Evolutionary conservation across 2,888 invertebrate species (phyloP).

Genomic region (Rhagium mordax): DNA sequence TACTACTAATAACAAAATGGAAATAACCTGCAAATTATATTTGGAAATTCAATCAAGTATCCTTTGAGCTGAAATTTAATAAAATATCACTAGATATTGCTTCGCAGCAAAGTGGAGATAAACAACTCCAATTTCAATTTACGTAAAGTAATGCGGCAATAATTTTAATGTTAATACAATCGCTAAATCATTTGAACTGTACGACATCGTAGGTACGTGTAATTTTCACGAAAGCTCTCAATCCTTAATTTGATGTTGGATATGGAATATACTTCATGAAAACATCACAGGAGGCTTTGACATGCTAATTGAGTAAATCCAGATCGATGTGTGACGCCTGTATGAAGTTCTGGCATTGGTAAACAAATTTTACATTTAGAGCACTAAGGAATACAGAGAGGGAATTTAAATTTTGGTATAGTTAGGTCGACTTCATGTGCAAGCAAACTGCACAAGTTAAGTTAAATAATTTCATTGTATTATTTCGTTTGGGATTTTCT

Average conservation of each 20-base stretch:
- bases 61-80: not conserved
- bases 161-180: slow-evolving; percentile 21
- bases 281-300: slow-evolving; percentile 15
- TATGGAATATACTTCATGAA: not conserved
- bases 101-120: slow-evolving; percentile 16
- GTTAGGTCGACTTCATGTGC: too few relatives aligned
- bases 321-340: not conserved
- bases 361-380: not conserved
- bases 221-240: slow-evolving; percentile 2
- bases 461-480: too few relatives aligned
- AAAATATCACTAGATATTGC: slow-evolving; percentile 13
- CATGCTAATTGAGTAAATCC: slow-evolving; percentile 7
- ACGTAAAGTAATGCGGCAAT: slow-evolving; percentile 14
- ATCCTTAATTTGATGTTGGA: slow-evolving; percentile 1
- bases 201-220: not conserved
- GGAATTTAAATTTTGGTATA: too few relatives aligned
- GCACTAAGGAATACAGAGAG: too few relatives aligned
- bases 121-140: slow-evolving; percentile 18
- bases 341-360: not conserved
- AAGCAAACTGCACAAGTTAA: too few relatives aligned
- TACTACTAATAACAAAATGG: not conserved
- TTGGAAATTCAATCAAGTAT: not conserved
- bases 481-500: too few relatives aligned
- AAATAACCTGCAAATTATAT: not conserved
- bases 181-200: not conserved